These are phyloP conservation scores for Branchipolynoe longqiensis DNA, from an alignment of 2,888 invertebrate species.

Conservation along the genomic window DNA sequence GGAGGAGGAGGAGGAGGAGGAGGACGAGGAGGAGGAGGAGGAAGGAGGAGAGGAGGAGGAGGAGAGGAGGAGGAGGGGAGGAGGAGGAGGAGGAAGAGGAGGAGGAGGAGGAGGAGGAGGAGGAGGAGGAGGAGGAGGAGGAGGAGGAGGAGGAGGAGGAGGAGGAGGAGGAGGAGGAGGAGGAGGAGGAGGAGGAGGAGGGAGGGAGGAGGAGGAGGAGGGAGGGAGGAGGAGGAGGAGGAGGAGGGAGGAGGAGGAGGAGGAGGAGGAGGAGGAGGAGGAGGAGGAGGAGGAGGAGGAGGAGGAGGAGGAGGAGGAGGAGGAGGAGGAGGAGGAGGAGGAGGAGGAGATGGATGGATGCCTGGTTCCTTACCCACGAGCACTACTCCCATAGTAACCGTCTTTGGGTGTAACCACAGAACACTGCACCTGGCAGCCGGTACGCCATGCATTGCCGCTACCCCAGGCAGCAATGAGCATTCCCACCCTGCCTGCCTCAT, in stretches of 20 bases:
- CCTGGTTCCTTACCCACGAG: slow-evolving; percentile 29
- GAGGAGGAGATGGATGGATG: background rate
- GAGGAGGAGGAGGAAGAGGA: background rate
- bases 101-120: background rate
- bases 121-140: background rate
- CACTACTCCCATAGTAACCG: slow-evolving; percentile 11
- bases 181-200: too few relatives aligned
- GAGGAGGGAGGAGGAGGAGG: slow-evolving; percentile 2
- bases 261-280: background rate
- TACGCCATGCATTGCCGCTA: too few relatives aligned
- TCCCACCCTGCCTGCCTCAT: background rate
- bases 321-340: background rate
- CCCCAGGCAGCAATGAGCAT: too few relatives aligned
- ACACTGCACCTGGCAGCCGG: too few relatives aligned
- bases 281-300: background rate
- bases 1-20: background rate
- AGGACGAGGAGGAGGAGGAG: background rate
- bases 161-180: background rate
- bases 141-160: background rate
- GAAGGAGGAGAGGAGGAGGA: background rate
- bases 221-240: background rate
- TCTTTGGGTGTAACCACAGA: too few relatives aligned
- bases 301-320: background rate
- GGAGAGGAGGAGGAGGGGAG: background rate
- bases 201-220: too few relatives aligned